These are phyloP conservation scores for Rhinogobio ventralis DNA, from an alignment of 2,797 vertebrate genomes.

Conservation along the genomic window DNA sequence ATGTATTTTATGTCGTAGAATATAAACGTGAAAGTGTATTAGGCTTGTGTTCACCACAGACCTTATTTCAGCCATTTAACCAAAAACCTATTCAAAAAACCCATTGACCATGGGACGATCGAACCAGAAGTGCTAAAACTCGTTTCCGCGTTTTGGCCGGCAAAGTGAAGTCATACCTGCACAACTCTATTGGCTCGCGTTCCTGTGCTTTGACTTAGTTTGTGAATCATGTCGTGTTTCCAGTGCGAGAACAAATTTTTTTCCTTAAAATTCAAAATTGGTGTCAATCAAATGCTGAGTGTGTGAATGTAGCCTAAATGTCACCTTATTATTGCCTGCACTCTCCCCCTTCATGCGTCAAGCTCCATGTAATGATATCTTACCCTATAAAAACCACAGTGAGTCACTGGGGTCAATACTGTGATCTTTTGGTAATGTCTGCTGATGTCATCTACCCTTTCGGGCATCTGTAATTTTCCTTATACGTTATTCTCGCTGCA, in stretches of 20 bases:
- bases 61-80: too few species aligned
- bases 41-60: too few species aligned
- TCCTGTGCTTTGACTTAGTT: not conserved
- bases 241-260: not conserved
- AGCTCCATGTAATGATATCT: constrained; percentile 48
- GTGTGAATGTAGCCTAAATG: not conserved
- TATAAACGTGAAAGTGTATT: too few species aligned
- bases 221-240: not conserved
- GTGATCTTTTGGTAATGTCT: constrained; percentile 41
- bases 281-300: not conserved
- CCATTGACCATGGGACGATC: too few species aligned
- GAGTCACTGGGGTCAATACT: constrained; percentile 47
- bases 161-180: too few species aligned
- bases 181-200: too few species aligned
- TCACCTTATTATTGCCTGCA: constrained; percentile 12
- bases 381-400: constrained; percentile 50
- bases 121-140: too few species aligned
- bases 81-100: too few species aligned
- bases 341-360: not conserved
- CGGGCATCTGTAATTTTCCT: constrained; percentile 4
- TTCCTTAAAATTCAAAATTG: not conserved
- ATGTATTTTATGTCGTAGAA: too few species aligned
- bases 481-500: constrained; percentile 13
- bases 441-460: constrained; percentile 49
- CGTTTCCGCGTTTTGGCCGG: too few species aligned